Evolutionary conservation across 2,797 vertebrate genomes (phyloP).

Genomic region (Rhodeus uyekii): DNA sequence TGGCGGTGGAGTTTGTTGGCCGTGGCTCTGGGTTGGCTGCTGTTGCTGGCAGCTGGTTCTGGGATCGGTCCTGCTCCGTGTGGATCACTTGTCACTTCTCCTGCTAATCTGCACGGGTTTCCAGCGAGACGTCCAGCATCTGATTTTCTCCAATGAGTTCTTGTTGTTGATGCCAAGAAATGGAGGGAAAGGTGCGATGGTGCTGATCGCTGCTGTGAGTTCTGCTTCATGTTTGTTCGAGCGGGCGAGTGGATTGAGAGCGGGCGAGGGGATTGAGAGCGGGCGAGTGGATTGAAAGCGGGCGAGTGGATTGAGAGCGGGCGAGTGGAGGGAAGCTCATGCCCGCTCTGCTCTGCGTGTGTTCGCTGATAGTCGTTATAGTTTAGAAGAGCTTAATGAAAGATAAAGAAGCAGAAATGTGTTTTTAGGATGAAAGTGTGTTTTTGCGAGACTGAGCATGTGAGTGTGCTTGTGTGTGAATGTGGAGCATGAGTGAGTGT

Average conservation of each 20-base stretch:
- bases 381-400: not conserved
- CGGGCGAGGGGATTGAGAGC: no score
- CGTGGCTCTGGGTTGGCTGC: constrained; percentile 67
- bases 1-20: constrained; percentile 67
- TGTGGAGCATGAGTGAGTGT: no score
- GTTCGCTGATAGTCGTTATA: no score
- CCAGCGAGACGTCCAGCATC: constrained; percentile 67
- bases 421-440: constrained; percentile 16
- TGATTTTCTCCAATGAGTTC: constrained; percentile 66
- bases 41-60: constrained; percentile 66
- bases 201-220: not conserved
- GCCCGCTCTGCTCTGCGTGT: no score
- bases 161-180: constrained; percentile 61
- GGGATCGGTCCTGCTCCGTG: constrained; percentile 51
- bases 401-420: not conserved
- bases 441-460: no score
- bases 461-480: not conserved
- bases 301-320: no score
- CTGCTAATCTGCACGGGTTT: constrained; percentile 69
- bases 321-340: no score
- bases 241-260: not conserved
- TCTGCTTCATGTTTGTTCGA: no score
- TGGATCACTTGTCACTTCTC: constrained; percentile 67
- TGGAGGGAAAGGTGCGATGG: constrained; percentile 1
- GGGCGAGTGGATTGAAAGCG: no score